phyloP scores from a whole-genome alignment of 2,797 vertebrate genomes.

The Cirrhinus molitorella region DNA sequence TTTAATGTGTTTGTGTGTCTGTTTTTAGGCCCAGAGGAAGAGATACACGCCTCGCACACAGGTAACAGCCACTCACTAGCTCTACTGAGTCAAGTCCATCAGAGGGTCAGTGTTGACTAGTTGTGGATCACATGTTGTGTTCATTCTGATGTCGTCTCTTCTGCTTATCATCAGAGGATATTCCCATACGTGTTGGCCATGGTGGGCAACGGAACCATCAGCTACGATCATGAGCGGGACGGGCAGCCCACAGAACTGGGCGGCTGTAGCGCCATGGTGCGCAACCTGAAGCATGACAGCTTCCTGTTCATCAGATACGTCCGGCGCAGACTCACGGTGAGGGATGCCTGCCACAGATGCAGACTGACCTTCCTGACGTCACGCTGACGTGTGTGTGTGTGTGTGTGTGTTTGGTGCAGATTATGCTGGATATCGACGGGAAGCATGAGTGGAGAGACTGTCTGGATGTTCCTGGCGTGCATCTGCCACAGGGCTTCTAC shows the following conservation, averaged over 20 bases:
- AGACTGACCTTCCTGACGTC: too few species aligned
- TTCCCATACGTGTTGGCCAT: conserved; percentile 94
- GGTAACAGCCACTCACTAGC: conserved; percentile 77
- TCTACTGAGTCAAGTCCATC: not conserved
- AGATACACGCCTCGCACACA: conserved; percentile 92
- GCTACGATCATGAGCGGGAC: conserved; percentile 92
- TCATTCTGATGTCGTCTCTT: not conserved
- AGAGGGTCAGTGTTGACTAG: not conserved
- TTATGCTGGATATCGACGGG: conserved; percentile 94
- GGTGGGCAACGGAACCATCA: conserved; percentile 92
- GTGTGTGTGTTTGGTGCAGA: conserved; percentile 70
- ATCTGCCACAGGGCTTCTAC: conserved; percentile 88
- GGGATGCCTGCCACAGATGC: conserved; percentile 48
- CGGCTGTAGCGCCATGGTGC: conserved; percentile 92
- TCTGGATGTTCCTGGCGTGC: conserved; percentile 91
- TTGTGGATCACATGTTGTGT: not conserved
- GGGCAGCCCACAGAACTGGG: conserved; percentile 91
- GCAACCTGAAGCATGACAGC: conserved; percentile 94
- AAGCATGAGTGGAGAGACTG: conserved; percentile 97
- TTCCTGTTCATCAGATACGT: conserved; percentile 96
- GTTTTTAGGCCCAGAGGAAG: conserved; percentile 93
- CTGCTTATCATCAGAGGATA: conserved; percentile 78
- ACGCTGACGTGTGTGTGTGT: not conserved
- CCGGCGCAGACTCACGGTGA: conserved; percentile 91
- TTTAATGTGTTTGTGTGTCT: conserved; percentile 56